Base-by-base conservation (phyloP, 2,888 invertebrate genomes). In the Eustalomyia histrio region DNA sequence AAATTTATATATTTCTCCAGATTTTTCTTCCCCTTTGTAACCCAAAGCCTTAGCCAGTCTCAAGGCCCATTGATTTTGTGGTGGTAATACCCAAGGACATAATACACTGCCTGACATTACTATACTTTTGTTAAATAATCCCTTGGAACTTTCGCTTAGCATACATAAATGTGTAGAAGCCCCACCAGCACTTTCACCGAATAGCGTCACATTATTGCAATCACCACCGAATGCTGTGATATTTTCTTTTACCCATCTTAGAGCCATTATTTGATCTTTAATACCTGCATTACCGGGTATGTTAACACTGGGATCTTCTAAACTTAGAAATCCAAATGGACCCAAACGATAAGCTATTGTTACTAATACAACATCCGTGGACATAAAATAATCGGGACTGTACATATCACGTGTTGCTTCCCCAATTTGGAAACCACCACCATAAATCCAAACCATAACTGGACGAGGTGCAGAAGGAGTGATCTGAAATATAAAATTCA, bases 271-370 rank as follows among this genome's bases (percentile, higher is more conserved):
- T 86, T 92, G 91, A 86, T 92, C 92, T 87, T 92, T 92, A 1
- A 92, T 87, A 0, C 91, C 92, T 0, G 92, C 92, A 86, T 92
- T 92, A 8, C 92, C 92, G 7, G 92, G 92, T 35, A 92, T 90
- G 67, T 90, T 88, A 1, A 92, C 75, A 6, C 87, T 85, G 3
- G 90, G 87, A 85, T 92, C 92, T 35, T 92, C 89, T 1, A 92
- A 85, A 76, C 90, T 90, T 24, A 92, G 84, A 75, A 92, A 92
- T 9, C 92, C 92, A 52, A 92, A 86, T 0, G 91, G 86, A 33
- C 92, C 92, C 55, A 92, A 83, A 1, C 92, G 90, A 84, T 92
- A 92, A 76, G 91, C 91, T 1, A 92, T 85, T 0, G 91, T 88
- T 0, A 92, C 91, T 0, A 92, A 63, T 7, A 92, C 89, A 17